Base-by-base conservation (phyloP, 2,797 vertebrate genomes). In the Periparus ater region DNA sequence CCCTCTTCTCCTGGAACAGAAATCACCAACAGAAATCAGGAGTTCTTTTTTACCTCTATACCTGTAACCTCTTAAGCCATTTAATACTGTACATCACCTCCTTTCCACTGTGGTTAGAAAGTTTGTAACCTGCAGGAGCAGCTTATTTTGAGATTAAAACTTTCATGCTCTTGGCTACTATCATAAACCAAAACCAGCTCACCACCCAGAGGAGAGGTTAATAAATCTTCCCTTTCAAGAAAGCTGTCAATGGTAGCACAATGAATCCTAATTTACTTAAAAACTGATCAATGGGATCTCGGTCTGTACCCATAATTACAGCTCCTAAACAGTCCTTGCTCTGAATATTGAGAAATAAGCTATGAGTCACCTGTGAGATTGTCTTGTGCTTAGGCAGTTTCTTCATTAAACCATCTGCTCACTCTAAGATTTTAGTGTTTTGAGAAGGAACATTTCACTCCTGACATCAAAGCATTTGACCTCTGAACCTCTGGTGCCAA, bases 321-420 rank as follows among this genome's bases (percentile, higher is more conserved):
- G 34, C 42, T 81, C 60, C 62, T 54, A 65, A 45, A 17, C 30
- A n/a, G 17, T 5, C 36, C 34, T 60, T 34, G 45, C 60, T 79
- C 36, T 62, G 48, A 53, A 65, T 79, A 89, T 94, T 98, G 98
- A 98, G 98, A 97, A 97, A 98, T 97, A 92, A 97, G 94, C 97
- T 97, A 80, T 75, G 85, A 98, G 98, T 98, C 98, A 98, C 88
- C 97, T 79, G 94, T 94, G 96, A 97, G 96, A 97, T 85, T 93
- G 36, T 67, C 81, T 89, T 16, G 95, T 89, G 77, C 81, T 95
- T 19, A 29, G 36, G 72, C 92, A 77, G 88, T 87, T 89, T 93
- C 91, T 57, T 57, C 83, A 61, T 29, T 26, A 81, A 94, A 61
- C 90, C 98, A 98, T 98, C 97, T 98, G 98, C 97, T 96, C 91